Evolutionary conservation across 2,888 invertebrate species (phyloP), one percentile per base, ranked within the genome.

Genomic region (Melipona beecheii): DNA sequence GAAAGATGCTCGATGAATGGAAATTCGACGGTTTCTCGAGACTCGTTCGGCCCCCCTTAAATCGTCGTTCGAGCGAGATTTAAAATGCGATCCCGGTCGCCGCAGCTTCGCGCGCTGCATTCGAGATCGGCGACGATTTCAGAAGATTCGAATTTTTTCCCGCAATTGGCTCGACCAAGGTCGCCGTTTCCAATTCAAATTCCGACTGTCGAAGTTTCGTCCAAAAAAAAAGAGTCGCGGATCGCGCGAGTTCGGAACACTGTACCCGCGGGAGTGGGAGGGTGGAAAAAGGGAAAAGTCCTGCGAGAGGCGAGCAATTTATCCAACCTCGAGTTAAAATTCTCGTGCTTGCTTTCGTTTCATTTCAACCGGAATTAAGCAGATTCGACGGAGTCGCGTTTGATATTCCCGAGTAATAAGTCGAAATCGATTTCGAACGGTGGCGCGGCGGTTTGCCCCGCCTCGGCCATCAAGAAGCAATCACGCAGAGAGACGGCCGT

Each of bases 151-250:
- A 60, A 60, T 82, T 82, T 82, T 11, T 56, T 65, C 43, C 71
- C 43, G 65, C 71, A 78, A 81, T 70, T 52, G 75, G 56, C 36
- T 31, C 27, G 31, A 31, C n/a, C 82, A 75, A 82, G 82, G 83
- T 54, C 82, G 6, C 60, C 56, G 58, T 24, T 64, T 49, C 56
- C 71, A 56, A 88, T 75, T 86, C 83, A 62, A 79, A 88, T 88
- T 84, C 73, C 66, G 75, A 43, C 79, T 72, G 72, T 84, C 87
- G 80, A 82, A 84, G 84, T 87, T 86, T 86, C 86, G 86, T 88
- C 88, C 80, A 72, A 88, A 31, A 87, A 86, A n/a, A n/a, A n/a
- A n/a, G n/a, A n/a, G n/a, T 54, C 70, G 60, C 27, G 74, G 50
- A 24, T 68, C 83, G 58, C 75, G 82, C 70, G 77, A 31, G 3